phyloP scores from a whole-genome alignment of 2,113 vertebrate species.

The Oxyruncus cristatus region DNA sequence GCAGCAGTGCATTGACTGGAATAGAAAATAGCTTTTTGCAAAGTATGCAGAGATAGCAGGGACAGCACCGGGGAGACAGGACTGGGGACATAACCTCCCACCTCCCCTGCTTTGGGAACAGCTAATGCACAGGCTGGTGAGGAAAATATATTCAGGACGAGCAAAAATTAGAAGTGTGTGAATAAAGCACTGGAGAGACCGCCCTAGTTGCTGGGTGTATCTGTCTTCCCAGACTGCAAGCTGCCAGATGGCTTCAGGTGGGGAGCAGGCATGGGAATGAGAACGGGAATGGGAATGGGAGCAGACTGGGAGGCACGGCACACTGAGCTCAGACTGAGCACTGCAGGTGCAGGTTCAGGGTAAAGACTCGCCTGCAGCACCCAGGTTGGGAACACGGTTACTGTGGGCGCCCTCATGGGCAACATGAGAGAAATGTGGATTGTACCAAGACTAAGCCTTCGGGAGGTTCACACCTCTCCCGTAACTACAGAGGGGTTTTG shows the following conservation, averaged over 20 bases:
- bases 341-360: not conserved
- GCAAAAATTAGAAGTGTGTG: not conserved
- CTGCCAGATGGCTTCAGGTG: not conserved
- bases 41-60: not conserved
- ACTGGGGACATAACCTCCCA: not conserved
- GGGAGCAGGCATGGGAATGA: not conserved
- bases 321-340: not conserved
- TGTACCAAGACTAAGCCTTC: not conserved
- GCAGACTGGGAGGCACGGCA: not conserved
- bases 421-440: fast-evolving
- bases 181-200: not conserved
- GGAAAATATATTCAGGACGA: not conserved
- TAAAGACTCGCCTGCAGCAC: not conserved
- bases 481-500: not conserved
- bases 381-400: not conserved
- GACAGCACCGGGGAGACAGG: not conserved
- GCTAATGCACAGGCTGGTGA: fast-evolving
- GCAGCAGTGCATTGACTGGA: not conserved
- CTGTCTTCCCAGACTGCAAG: not conserved
- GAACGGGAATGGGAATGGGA: not conserved
- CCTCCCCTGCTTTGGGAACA: not conserved
- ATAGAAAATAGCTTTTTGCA: not conserved
- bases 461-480: slow-evolving; percentile 10
- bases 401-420: not conserved
- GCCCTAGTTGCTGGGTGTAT: not conserved